phyloP scores from a whole-genome alignment of 2,797 vertebrate species.

The Pristis pectinata region DNA sequence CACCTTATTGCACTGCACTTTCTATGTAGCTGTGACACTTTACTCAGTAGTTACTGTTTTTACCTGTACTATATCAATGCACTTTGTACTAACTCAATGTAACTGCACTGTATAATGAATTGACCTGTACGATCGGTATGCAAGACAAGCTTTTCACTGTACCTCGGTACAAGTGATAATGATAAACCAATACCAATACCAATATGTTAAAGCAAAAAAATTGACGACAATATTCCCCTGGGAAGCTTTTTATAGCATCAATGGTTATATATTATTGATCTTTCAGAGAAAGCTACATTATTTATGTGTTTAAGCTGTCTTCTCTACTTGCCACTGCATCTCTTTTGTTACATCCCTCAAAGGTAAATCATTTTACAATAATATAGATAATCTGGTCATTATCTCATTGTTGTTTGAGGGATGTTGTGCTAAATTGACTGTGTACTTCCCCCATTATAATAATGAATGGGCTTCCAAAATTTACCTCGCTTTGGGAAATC shows the following conservation, averaged over 20 bases:
- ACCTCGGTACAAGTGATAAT: too few relatives aligned
- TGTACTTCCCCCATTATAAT: neutral
- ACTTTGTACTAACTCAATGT: too few relatives aligned
- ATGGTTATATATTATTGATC: slow-evolving; percentile 21
- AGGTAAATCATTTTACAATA: neutral
- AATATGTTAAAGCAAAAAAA: neutral
- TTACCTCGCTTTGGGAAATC: neutral
- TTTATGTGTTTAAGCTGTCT: neutral
- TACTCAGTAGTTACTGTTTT: too few relatives aligned
- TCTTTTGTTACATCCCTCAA: neutral
- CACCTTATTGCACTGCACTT: too few relatives aligned
- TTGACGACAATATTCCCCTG: neutral
- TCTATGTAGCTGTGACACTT: too few relatives aligned
- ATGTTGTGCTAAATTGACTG: neutral
- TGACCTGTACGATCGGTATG: too few relatives aligned
- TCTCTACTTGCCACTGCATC: neutral
- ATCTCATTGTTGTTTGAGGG: neutral
- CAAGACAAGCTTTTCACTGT: too few relatives aligned
- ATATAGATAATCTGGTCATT: neutral
- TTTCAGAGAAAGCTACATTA: neutral
- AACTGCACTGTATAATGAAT: too few relatives aligned
- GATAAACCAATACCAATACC: too few relatives aligned
- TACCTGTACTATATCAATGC: too few relatives aligned
- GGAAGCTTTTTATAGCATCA: neutral
- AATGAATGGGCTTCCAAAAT: neutral